Evolutionary conservation across 2,113 vertebrate species (phyloP).

Genomic region (Aspiorhynchus laticeps): DNA sequence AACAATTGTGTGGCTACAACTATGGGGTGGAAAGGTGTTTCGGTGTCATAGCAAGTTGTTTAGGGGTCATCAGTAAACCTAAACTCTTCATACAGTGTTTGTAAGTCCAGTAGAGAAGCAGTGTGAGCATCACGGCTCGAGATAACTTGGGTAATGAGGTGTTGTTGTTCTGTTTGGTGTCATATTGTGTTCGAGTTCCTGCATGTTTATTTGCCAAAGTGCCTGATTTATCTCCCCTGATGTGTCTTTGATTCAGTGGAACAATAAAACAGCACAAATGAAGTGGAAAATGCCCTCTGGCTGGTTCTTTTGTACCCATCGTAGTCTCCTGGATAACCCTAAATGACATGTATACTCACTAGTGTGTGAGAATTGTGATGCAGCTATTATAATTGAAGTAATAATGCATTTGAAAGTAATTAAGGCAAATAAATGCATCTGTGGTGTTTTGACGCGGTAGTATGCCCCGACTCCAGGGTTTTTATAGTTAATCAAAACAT

Average conservation of each 20-base stretch:
- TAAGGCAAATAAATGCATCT: background rate
- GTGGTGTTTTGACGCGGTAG: background rate
- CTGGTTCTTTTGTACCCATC: background rate
- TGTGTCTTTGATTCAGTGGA: slow-evolving; percentile 44
- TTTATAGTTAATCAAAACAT: background rate
- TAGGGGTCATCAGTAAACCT: background rate
- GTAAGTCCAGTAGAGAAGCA: background rate
- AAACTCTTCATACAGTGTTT: background rate
- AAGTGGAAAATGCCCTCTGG: slow-evolving; percentile 25
- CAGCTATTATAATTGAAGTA: background rate
- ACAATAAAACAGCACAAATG: slow-evolving; percentile 61
- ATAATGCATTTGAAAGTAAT: background rate
- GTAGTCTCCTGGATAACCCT: background rate
- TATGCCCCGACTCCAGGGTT: background rate
- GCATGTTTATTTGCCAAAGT: slow-evolving; percentile 60
- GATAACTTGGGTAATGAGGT: slow-evolving; percentile 31
- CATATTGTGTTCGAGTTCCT: background rate
- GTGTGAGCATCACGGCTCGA: background rate
- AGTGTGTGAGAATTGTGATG: background rate
- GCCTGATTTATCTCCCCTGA: slow-evolving; percentile 47
- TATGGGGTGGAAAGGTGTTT: background rate
- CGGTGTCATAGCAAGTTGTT: background rate
- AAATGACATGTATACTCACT: background rate
- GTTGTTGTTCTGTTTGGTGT: slow-evolving; percentile 7
- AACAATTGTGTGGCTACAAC: background rate